Evolutionary conservation across 2,888 invertebrate species (phyloP).

Genomic region (Calameuta idolon): DNA sequence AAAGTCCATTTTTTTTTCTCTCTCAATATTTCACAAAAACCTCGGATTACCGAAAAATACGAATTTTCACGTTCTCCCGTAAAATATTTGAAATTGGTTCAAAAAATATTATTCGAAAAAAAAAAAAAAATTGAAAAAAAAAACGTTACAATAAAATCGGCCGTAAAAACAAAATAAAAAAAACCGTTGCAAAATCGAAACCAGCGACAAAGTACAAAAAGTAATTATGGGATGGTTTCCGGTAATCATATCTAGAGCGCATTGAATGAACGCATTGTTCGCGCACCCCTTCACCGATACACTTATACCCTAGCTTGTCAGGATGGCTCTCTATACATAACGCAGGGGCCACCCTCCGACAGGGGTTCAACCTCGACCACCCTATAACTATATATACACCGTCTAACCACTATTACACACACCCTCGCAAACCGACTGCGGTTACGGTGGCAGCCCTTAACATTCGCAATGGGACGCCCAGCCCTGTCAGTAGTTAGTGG

Average conservation of each 20-base stretch:
- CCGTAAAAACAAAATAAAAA: background rate
- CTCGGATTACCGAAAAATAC: background rate
- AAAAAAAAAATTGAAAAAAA: background rate
- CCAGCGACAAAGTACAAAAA: conserved; percentile 55
- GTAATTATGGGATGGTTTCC: conserved; percentile 67
- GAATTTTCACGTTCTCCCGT: background rate
- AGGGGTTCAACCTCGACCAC: conserved; percentile 16
- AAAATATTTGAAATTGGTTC: no score
- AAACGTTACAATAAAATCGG: background rate
- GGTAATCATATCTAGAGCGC: conserved; percentile 66
- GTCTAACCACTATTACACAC: conserved; percentile 24
- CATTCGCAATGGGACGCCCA: conserved; percentile 38
- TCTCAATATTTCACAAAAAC: background rate
- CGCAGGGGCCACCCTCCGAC: background rate
- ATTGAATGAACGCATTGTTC: conserved; percentile 66
- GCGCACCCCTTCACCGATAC: conserved; percentile 60
- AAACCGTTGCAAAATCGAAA: conserved; percentile 11
- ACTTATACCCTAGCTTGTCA: conserved; percentile 40
- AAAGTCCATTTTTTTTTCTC: no score
- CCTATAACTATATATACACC: conserved; percentile 12
- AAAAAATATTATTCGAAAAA: background rate
- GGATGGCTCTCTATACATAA: background rate
- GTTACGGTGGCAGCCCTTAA: conserved; percentile 35
- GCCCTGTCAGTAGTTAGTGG: conserved; percentile 11
- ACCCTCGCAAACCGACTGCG: conserved; percentile 28